A percentile compares a stretch with the other conserved stretches of the same genome.
Evolutionary conservation across 2,888 invertebrate genomes (phyloP).

Genomic region (Seira musarum): DNA sequence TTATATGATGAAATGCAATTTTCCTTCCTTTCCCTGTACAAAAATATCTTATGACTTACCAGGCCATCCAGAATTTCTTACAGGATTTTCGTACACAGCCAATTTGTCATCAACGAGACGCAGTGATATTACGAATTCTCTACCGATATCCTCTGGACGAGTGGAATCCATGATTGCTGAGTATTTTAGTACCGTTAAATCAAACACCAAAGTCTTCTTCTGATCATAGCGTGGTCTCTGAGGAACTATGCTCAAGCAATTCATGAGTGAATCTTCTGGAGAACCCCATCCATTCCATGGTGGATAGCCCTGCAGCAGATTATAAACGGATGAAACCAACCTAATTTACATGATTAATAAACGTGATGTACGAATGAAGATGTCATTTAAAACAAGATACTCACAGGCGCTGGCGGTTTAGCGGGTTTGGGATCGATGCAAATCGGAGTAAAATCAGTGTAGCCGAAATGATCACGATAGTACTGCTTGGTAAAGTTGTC

Average conservation of each 20-base stretch:
- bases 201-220: constrained; percentile 83
- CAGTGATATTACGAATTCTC: constrained; percentile 85
- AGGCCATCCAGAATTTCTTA: constrained; percentile 82
- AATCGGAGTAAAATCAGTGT: constrained; percentile 70
- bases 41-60: constrained; percentile 5
- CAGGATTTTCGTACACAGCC: constrained; percentile 81
- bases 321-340: too few species aligned
- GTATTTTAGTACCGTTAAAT: constrained; percentile 81
- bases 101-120: constrained; percentile 83
- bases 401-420: constrained; percentile 51
- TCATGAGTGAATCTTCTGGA: constrained; percentile 84
- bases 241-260: constrained; percentile 81
- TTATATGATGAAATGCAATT: too few species aligned
- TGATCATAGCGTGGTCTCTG: constrained; percentile 84
- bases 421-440: constrained; percentile 70
- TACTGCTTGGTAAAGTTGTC: constrained; percentile 86
- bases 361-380: too few species aligned
- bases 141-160: constrained; percentile 82
- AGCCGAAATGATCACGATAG: constrained; percentile 77
- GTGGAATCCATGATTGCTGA: constrained; percentile 84
- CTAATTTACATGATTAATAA: too few species aligned
- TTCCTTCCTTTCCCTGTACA: too few species aligned
- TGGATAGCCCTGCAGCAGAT: constrained; percentile 75
- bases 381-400: not conserved
- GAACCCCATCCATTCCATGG: constrained; percentile 83